Evolutionary conservation across 2,113 vertebrate species (phyloP).

Genomic region (Megaceryle maxima): DNA sequence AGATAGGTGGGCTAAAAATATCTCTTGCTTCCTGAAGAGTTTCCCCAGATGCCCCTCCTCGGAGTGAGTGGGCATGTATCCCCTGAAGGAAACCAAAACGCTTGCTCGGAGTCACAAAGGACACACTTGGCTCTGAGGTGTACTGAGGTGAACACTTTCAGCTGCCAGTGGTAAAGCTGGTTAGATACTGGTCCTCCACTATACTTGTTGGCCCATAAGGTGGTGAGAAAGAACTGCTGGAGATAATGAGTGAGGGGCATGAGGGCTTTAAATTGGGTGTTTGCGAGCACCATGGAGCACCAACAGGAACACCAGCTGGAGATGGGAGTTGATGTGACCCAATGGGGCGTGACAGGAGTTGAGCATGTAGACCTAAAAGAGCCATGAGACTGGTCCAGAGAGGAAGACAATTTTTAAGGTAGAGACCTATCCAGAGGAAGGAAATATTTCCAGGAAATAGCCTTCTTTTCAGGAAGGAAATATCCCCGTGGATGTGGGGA

Average conservation of each 20-base stretch:
- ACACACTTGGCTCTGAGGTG: not conserved
- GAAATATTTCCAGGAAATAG: not conserved
- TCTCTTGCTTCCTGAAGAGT: not conserved
- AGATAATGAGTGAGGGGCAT: not conserved
- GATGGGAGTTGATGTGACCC: too few species aligned
- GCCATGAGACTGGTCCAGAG: not conserved
- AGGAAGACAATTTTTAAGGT: not conserved
- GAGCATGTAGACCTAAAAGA: not conserved
- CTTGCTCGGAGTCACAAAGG: not conserved
- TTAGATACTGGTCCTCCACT: not conserved
- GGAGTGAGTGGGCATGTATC: fast-evolving
- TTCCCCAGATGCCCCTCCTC: not conserved
- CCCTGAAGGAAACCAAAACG: fast-evolving
- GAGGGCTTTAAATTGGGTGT: not conserved
- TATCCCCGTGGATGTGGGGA: not conserved
- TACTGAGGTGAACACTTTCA: not conserved
- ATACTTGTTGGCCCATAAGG: not conserved
- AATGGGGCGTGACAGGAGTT: not conserved
- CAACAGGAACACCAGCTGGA: not conserved
- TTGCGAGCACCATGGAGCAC: not conserved
- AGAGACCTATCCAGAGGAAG: not conserved
- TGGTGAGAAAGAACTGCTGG: not conserved
- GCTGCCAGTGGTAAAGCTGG: not conserved
- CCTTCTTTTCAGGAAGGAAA: not conserved
- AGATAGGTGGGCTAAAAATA: not conserved